Evolutionary conservation across 2,888 invertebrate species (phyloP).

Genomic region (Sericinus montela): DNA sequence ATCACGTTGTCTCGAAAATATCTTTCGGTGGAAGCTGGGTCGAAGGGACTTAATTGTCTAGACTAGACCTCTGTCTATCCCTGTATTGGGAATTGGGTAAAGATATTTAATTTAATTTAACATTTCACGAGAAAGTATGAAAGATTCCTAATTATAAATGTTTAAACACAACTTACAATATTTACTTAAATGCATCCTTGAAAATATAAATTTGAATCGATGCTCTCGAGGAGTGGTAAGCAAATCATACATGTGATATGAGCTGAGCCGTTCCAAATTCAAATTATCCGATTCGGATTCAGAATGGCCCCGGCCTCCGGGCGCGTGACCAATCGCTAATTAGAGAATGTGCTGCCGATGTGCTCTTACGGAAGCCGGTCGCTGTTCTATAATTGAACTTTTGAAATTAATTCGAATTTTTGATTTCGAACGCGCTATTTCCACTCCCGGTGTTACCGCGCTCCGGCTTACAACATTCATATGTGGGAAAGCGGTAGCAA

Average conservation of each 20-base stretch:
- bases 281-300: slow-evolving; percentile 68
- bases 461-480: slow-evolving; percentile 25
- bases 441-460: slow-evolving; percentile 42
- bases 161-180: slow-evolving; percentile 29
- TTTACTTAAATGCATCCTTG: slow-evolving; percentile 25
- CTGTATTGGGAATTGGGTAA: no score
- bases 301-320: slow-evolving; percentile 57
- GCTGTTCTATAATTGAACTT: slow-evolving; percentile 69
- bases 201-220: slow-evolving; percentile 31
- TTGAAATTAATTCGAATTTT: slow-evolving; percentile 66
- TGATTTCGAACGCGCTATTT: slow-evolving; percentile 63
- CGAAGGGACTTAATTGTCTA: no score
- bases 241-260: slow-evolving; percentile 28
- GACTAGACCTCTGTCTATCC: no score
- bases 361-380: slow-evolving; percentile 73
- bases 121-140: no score
- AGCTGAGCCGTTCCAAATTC: slow-evolving; percentile 68
- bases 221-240: slow-evolving; percentile 30
- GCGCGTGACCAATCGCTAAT: slow-evolving; percentile 78
- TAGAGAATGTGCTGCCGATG: slow-evolving; percentile 72
- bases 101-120: no score
- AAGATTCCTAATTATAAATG: no score
- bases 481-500: slow-evolving; percentile 28
- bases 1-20: no score
- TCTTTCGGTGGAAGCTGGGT: no score